phyloP scores from a whole-genome alignment of 2,797 vertebrate genomes.

The Rhinichthys osculus region DNA sequence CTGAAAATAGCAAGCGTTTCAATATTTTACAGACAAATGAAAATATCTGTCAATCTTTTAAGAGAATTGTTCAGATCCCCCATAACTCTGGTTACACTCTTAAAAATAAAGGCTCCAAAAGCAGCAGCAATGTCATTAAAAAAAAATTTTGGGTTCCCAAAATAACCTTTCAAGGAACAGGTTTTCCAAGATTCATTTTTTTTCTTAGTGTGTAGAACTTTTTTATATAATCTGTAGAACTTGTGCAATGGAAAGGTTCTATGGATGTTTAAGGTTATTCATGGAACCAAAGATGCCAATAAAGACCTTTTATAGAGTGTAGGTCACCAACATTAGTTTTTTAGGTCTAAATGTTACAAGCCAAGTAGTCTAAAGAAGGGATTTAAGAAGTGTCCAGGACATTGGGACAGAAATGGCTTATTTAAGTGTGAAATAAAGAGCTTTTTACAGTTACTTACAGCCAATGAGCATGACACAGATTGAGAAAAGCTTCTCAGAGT shows the following conservation, averaged over 20 bases:
- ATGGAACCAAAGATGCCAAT: neutral
- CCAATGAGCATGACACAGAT: slow-evolving; percentile 99
- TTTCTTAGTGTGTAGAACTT: neutral
- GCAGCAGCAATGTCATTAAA: no score
- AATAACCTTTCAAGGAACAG: neutral
- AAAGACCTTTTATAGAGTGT: neutral
- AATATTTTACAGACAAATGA: neutral
- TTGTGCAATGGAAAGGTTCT: neutral
- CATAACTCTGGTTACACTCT: no score
- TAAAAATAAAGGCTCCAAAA: no score
- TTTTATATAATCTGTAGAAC: neutral
- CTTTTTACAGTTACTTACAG: slow-evolving; percentile 81
- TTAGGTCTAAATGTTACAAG: neutral
- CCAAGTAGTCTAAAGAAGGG: neutral
- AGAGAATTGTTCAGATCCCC: no score
- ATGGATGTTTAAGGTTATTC: neutral
- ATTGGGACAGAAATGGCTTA: neutral
- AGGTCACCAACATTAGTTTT: neutral
- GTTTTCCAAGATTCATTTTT: neutral
- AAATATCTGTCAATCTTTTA: neutral
- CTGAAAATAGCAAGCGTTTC: neutral
- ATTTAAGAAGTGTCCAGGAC: no score
- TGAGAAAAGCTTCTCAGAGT: slow-evolving; percentile 99
- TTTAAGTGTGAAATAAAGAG: neutral
- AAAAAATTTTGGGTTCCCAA: neutral